Evolutionary conservation across 2,113 vertebrate species (phyloP).

Genomic region (Raphicerus campestris): DNA sequence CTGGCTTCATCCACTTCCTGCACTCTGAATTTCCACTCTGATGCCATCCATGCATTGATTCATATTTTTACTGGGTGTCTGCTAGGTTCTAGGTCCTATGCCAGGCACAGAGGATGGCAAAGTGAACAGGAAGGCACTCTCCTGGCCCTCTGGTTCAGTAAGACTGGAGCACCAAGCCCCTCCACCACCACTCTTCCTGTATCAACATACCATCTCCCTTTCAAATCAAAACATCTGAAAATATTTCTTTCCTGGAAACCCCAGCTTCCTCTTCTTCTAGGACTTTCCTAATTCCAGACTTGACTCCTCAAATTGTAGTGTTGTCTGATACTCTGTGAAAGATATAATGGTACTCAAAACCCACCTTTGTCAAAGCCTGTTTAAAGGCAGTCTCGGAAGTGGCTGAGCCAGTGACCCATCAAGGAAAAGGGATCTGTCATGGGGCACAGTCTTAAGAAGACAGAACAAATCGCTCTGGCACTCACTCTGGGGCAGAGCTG

Average conservation of each 20-base stretch:
- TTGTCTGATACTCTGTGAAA: background rate
- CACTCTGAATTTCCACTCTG: background rate
- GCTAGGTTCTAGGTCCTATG: background rate
- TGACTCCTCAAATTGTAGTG: background rate
- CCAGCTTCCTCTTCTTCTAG: background rate
- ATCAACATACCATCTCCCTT: no score
- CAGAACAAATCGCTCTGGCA: background rate
- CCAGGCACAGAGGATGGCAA: background rate
- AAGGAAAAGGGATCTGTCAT: background rate
- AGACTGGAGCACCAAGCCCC: rapidly evolving
- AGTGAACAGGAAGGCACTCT: background rate
- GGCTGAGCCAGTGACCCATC: background rate
- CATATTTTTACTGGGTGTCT: background rate
- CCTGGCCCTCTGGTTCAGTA: background rate
- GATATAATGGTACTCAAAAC: background rate
- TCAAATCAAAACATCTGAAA: background rate
- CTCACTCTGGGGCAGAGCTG: conserved; percentile 18
- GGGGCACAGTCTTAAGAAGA: background rate
- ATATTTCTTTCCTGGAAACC: background rate
- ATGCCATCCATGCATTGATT: background rate
- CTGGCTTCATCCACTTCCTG: background rate
- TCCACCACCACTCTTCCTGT: background rate
- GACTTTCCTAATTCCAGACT: background rate
- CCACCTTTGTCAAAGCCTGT: background rate
- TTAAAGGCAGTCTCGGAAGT: conserved; percentile 26